Percentiles rank a stretch among this genome's conserved stretches.
phyloP scores from a whole-genome alignment of 1,140 invertebrate genomes.

The Aethina tumida region DNA sequence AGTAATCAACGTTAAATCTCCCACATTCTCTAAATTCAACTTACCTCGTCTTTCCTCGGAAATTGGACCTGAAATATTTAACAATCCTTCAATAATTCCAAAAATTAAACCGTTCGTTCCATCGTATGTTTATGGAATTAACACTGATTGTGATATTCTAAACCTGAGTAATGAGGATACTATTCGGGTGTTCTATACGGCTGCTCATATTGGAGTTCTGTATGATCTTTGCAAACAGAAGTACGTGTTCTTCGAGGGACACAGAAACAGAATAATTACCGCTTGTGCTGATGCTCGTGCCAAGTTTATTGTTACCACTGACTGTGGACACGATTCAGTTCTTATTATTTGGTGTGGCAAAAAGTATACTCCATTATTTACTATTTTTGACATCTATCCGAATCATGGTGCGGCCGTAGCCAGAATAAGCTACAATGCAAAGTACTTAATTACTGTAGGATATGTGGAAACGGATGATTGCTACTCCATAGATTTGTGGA shows the following conservation, averaged over 20 bases:
- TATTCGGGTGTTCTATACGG: slow-evolving; percentile 42
- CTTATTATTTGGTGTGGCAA: slow-evolving; percentile 45
- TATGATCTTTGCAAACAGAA: slow-evolving; percentile 28
- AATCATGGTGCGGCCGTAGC: slow-evolving; percentile 31
- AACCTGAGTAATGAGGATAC: slow-evolving; percentile 40
- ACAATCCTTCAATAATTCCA: slow-evolving; percentile 8
- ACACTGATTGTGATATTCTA: slow-evolving; percentile 38
- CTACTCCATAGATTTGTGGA: slow-evolving; percentile 40
- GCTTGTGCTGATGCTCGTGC: slow-evolving; percentile 36
- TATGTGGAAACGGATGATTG: slow-evolving; percentile 35
- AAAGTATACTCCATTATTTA: slow-evolving; percentile 40
- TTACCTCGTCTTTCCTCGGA: too few relatives aligned
- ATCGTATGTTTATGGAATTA: slow-evolving; percentile 38
- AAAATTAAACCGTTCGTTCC: slow-evolving; percentile 21
- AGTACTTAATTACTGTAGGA: slow-evolving; percentile 43
- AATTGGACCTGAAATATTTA: slow-evolving; percentile 8
- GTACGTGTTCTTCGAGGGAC: slow-evolving; percentile 7
- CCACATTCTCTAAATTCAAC: too few relatives aligned
- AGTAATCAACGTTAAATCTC: too few relatives aligned
- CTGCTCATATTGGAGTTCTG: slow-evolving; percentile 41
- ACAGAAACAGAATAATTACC: slow-evolving; percentile 38
- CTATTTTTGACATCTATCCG: slow-evolving; percentile 41
- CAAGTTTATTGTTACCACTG: slow-evolving; percentile 44
- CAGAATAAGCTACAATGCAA: slow-evolving; percentile 43
- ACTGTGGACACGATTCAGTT: slow-evolving; percentile 41